Conservation (phyloP, 2,797 vertebrate species). For the Bryconaethiops microstoma region DNA sequence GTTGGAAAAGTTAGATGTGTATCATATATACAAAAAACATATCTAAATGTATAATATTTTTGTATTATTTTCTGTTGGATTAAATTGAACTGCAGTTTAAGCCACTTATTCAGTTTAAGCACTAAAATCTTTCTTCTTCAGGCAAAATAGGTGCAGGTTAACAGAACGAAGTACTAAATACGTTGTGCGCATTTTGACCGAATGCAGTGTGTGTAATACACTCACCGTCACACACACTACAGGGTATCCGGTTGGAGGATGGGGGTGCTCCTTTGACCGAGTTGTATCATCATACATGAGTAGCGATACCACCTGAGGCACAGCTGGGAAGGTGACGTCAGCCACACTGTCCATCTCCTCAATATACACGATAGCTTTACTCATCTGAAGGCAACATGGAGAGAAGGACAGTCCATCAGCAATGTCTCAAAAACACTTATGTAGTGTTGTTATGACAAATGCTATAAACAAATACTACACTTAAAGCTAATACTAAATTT, state of each 20-base stretch:
- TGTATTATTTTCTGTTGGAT: background rate
- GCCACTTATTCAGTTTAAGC: background rate
- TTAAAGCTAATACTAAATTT: no score
- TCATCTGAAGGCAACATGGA: conserved; percentile 73
- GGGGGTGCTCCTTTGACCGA: conserved; percentile 76
- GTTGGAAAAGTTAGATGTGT: no score
- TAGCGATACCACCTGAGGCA: conserved; percentile 84
- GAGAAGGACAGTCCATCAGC: conserved; percentile 14
- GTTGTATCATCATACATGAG: conserved; percentile 82
- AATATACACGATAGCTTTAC: conserved; percentile 87
- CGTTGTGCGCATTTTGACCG: background rate
- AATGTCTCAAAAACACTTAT: background rate
- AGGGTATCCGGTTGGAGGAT: conserved; percentile 82
- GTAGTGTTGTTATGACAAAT: no score
- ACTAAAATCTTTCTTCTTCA: background rate
- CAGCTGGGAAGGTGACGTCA: conserved; percentile 86
- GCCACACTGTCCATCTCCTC: conserved; percentile 90
- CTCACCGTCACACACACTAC: conserved; percentile 85
- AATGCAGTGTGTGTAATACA: conserved; percentile 12
- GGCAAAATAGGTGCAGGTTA: background rate
- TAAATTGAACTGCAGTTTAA: background rate
- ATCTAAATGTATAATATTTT: background rate
- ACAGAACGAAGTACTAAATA: background rate
- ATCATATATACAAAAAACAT: background rate
- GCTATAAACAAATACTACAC: no score